phyloP scores from a whole-genome alignment of 2,888 invertebrate genomes.

The Xestia xanthographa region DNA sequence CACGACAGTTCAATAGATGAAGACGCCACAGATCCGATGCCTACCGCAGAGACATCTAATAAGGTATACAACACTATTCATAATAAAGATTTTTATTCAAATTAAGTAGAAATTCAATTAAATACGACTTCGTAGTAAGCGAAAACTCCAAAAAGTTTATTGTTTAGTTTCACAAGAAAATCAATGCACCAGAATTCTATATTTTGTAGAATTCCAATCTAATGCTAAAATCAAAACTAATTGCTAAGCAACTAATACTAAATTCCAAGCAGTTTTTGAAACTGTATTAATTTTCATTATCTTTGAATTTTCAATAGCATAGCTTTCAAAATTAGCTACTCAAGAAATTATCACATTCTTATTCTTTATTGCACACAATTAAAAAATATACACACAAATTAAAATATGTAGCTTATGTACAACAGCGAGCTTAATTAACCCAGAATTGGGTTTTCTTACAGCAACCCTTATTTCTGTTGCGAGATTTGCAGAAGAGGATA shows the following conservation, averaged over 20 bases:
- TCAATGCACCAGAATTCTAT: background rate
- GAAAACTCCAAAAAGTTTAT: too few relatives aligned
- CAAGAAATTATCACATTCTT: too few relatives aligned
- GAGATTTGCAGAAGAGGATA: too few relatives aligned
- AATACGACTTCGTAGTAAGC: background rate
- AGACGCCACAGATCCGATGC: slow-evolving; percentile 84
- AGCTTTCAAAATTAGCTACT: background rate
- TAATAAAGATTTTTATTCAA: background rate
- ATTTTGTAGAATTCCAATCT: background rate
- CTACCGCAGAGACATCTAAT: slow-evolving; percentile 83
- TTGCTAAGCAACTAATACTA: too few relatives aligned
- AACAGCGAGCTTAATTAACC: too few relatives aligned
- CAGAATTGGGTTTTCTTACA: too few relatives aligned
- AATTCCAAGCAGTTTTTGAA: background rate
- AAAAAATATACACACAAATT: too few relatives aligned
- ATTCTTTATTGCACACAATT: too few relatives aligned
- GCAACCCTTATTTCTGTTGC: too few relatives aligned
- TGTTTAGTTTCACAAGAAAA: background rate
- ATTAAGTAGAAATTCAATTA: background rate
- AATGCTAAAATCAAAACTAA: too few relatives aligned
- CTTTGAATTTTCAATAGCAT: background rate
- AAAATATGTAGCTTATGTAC: too few relatives aligned
- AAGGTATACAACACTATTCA: slow-evolving; percentile 74
- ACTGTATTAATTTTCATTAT: background rate
- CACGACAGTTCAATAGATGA: slow-evolving; percentile 81